Base-by-base conservation (phyloP, 2,113 vertebrate species). In the Phycodurus eques region DNA sequence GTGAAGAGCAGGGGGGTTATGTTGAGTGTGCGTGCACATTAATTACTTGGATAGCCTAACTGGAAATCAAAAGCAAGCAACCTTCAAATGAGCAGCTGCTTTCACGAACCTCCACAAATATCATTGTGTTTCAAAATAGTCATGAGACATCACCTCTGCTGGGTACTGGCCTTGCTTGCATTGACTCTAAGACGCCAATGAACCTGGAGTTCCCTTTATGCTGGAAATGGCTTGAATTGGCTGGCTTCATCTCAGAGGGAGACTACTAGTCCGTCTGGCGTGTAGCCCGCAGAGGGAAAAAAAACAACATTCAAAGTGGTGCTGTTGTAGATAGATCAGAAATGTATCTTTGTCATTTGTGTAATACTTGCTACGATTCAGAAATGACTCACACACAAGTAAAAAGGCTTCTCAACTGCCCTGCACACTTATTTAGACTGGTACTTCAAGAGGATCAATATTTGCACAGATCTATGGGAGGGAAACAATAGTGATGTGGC, bases 401-500 rank as follows among this genome's bases (percentile, higher is more conserved):
- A 88, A 85, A 88, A 88, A 82, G 84, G 82, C 85, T 87, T 78
- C 71, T 84, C 87, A 64, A 86, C 76, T 82, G 75, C 80, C 83
- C 75, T 15, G 56, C 44, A 49, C 66, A 83, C 86, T 86, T 91
- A 85, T 88, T 89, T 87, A 85, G 85, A 85, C 77, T 88, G 78
- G 80, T 88, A 87, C 88, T 89, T 88, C 80, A 83, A 87, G 78
- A 80, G 83, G 84, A 92, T 92, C 89, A 92, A 90, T 92, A 92
- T 90, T 90, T 92, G 88, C 83, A 81, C 88, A 92, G 87, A 91
- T 87, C 86, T 89, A 85, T 90, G 85, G 79, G 80, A 88, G 83
- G 83, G 85, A 75, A 89, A 90, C 88, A 92, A 90, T 89, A 88
- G 88, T 83, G 89, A 90, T 89, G 74, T 82, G 78, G 87, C 76